A percentile compares a stretch with the other conserved stretches of the same genome.
Evolutionary conservation across 2,113 vertebrate species (phyloP).

Genomic region (Amphiprion percula): DNA sequence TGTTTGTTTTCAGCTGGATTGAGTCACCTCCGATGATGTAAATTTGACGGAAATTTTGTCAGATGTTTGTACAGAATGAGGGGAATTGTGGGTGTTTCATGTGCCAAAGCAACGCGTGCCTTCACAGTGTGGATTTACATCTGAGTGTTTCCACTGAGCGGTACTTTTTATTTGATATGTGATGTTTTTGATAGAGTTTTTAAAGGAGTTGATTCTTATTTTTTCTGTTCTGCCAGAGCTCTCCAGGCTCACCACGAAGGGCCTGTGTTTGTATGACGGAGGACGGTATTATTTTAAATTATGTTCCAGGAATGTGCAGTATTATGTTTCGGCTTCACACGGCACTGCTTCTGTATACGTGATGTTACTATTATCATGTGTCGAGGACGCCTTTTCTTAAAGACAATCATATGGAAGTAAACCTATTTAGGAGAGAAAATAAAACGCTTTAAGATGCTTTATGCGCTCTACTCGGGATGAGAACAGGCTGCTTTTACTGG

Average conservation of each 20-base stretch:
- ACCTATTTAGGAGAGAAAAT: slow-evolving; percentile 52
- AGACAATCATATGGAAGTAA: slow-evolving; percentile 68
- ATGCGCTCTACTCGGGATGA: slow-evolving; percentile 11
- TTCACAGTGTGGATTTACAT: slow-evolving; percentile 34
- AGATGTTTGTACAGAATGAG: not conserved
- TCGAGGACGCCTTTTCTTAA: slow-evolving; percentile 32
- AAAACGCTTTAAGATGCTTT: slow-evolving; percentile 56
- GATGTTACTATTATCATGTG: slow-evolving; percentile 39
- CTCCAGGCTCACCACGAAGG: slow-evolving; percentile 23
- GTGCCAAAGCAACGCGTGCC: slow-evolving; percentile 68
- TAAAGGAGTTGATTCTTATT: slow-evolving; percentile 30
- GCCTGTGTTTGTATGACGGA: slow-evolving; percentile 47
- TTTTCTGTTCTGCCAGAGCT: slow-evolving; percentile 5
- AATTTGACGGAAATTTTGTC: not conserved
- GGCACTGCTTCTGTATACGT: slow-evolving; percentile 42
- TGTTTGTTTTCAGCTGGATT: slow-evolving; percentile 19
- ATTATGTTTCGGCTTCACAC: slow-evolving; percentile 58
- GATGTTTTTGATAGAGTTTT: slow-evolving; percentile 27
- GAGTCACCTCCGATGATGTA: slow-evolving; percentile 16
- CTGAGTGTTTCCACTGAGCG: slow-evolving; percentile 54
- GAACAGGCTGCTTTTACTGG: slow-evolving; percentile 14
- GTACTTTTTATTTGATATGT: slow-evolving; percentile 58
- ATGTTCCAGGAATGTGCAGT: slow-evolving; percentile 70
- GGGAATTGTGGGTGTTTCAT: slow-evolving; percentile 20
- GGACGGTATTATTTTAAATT: slow-evolving; percentile 69